phyloP scores from a whole-genome alignment of 2,888 invertebrate species.

The Drosophila nigricruria region DNA sequence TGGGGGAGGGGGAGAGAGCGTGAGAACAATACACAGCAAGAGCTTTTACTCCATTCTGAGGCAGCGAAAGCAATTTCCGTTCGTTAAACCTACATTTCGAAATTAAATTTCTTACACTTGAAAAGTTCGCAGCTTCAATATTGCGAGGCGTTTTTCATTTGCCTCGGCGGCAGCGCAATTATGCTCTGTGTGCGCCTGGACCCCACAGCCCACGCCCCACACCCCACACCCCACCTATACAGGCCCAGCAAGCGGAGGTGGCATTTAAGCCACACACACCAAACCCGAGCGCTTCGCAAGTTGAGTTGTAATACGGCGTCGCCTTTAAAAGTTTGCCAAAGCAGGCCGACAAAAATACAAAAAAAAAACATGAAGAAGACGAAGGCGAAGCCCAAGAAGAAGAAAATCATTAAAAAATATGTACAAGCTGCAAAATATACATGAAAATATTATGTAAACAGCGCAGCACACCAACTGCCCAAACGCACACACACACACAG shows the following conservation, averaged over 20 bases:
- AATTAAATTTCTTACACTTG: slow-evolving; percentile 81
- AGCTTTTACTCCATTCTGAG: slow-evolving; percentile 56
- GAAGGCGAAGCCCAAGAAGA: background rate
- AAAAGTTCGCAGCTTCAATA: slow-evolving; percentile 77
- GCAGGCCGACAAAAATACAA: slow-evolving; percentile 18
- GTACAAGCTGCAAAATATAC: slow-evolving; percentile 68
- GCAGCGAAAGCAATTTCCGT: slow-evolving; percentile 78
- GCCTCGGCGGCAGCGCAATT: slow-evolving; percentile 61
- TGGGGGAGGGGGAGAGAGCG: background rate
- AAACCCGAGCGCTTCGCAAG: slow-evolving; percentile 28
- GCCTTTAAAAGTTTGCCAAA: slow-evolving; percentile 61
- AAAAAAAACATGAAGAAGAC: background rate
- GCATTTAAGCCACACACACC: slow-evolving; percentile 25
- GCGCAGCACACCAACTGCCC: slow-evolving; percentile 1
- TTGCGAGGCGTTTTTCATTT: slow-evolving; percentile 67
- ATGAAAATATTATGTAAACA: slow-evolving; percentile 72
- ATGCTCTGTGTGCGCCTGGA: slow-evolving; percentile 37
- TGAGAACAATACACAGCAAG: slow-evolving; percentile 35
- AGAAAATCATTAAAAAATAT: slow-evolving; percentile 69
- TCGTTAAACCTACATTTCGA: slow-evolving; percentile 81
- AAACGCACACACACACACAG: background rate
- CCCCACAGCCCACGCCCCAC: background rate
- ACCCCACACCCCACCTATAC: background rate
- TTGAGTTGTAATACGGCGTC: slow-evolving; percentile 63
- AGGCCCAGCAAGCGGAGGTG: background rate